phyloP scores from a whole-genome alignment of 2,797 vertebrate species.

The Spondyliosoma cantharus region DNA sequence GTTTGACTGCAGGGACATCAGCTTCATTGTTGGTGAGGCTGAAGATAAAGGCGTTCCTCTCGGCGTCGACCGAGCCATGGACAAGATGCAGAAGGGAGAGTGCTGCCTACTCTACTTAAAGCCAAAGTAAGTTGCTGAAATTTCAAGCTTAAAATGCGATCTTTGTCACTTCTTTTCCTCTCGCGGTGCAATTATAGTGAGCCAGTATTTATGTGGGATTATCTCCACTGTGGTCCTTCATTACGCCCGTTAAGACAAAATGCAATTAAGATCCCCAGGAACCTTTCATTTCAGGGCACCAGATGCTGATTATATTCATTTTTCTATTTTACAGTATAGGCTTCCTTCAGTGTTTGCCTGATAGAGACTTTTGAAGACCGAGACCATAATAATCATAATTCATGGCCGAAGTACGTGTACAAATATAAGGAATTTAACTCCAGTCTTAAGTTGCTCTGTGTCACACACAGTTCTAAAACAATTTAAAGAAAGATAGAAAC shows the following conservation, averaged over 20 bases:
- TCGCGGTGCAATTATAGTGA: not conserved
- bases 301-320: slow-evolving; percentile 3
- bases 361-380: not conserved
- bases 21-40: slow-evolving; percentile 91
- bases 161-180: not conserved
- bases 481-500: not conserved
- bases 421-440: not conserved
- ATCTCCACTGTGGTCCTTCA: not conserved
- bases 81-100: slow-evolving; percentile 97
- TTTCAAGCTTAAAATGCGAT: not conserved
- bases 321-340: not conserved
- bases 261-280: not conserved
- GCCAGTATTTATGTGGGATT: not conserved
- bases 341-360: not conserved
- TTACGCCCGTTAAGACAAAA: not conserved
- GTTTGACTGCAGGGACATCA: slow-evolving; percentile 92
- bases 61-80: slow-evolving; percentile 95
- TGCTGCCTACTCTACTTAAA: slow-evolving; percentile 90
- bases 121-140: slow-evolving; percentile 85
- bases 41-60: slow-evolving; percentile 93
- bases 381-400: too few relatives aligned
- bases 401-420: not conserved
- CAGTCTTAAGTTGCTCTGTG: not conserved
- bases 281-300: not conserved
- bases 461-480: not conserved